These are phyloP conservation scores for Suillia variegata DNA, from an alignment of 2,888 invertebrate species.

Conservation along the genomic window DNA sequence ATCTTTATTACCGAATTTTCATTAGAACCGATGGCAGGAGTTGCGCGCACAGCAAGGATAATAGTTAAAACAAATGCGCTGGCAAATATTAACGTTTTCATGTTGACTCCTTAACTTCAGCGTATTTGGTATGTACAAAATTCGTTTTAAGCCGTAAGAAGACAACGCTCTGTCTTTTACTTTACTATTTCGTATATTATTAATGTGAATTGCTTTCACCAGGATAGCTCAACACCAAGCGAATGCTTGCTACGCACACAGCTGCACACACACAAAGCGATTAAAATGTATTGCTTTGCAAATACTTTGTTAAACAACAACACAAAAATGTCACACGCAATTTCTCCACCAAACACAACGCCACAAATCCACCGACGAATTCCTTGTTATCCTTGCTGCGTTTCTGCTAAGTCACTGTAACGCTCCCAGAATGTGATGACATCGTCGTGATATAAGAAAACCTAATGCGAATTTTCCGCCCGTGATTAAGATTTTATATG, in stretches of 20 bases:
- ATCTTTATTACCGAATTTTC: constrained; percentile 57
- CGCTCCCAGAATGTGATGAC: constrained; percentile 46
- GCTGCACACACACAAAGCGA: constrained; percentile 6
- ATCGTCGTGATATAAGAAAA: constrained; percentile 59
- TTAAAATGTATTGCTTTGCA: constrained; percentile 7
- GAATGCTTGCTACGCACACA: constrained; percentile 1
- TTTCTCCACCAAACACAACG: constrained; percentile 2
- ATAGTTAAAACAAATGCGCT: constrained; percentile 40
- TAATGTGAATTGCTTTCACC: constrained; percentile 8
- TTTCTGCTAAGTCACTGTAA: constrained; percentile 24
- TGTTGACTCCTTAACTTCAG: no score
- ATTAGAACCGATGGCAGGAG: constrained; percentile 49
- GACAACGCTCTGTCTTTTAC: constrained; percentile 16
- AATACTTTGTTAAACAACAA: no score
- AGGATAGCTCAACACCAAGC: background rate
- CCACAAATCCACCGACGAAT: constrained; percentile 16
- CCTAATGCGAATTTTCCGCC: constrained; percentile 58
- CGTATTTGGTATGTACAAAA: no score
- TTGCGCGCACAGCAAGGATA: constrained; percentile 42
- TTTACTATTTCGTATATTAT: no score
- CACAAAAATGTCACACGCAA: background rate
- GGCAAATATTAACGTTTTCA: constrained; percentile 43
- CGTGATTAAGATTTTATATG: constrained; percentile 59
- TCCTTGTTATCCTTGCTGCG: constrained; percentile 16
- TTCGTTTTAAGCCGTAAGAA: no score